Percentiles rank a stretch among this genome's conserved stretches.
Conservation (phyloP, 92 coral and sea anemone species). For the Meandrina meandrites region DNA sequence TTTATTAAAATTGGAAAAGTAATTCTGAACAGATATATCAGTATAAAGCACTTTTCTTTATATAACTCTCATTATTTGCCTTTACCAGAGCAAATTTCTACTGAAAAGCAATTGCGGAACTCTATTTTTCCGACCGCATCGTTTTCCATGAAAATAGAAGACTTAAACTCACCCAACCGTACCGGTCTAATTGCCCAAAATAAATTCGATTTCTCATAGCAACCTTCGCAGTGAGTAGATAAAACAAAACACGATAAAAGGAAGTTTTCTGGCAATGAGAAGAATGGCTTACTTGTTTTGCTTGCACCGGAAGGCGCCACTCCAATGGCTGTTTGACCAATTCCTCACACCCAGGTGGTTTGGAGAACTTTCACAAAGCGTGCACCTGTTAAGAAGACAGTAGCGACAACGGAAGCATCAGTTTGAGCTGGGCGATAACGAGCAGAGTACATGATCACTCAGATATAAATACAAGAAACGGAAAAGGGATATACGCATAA, state of each 20-base stretch:
- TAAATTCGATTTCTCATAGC: neutral
- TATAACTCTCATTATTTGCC: too few species aligned
- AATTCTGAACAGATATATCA: neutral
- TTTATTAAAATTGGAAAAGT: neutral
- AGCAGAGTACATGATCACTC: neutral
- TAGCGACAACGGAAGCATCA: conserved; percentile 1
- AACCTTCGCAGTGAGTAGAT: neutral
- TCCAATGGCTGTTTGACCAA: neutral
- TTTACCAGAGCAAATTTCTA: neutral
- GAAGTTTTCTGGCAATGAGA: neutral
- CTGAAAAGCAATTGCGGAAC: neutral
- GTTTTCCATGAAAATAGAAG: neutral
- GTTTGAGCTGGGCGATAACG: neutral
- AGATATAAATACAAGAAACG: neutral
- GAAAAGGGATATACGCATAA: neutral
- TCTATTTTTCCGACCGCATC: neutral
- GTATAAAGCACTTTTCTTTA: neutral
- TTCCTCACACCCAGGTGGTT: neutral
- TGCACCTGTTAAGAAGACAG: neutral
- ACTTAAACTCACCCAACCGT: neutral
- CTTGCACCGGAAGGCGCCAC: neutral
- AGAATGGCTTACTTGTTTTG: neutral
- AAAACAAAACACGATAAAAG: neutral
- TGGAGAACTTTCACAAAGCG: neutral
- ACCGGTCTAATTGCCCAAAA: neutral